Evolutionary conservation across 1,140 invertebrate species (phyloP).

Genomic region (Helicorthomorpha holstii): DNA sequence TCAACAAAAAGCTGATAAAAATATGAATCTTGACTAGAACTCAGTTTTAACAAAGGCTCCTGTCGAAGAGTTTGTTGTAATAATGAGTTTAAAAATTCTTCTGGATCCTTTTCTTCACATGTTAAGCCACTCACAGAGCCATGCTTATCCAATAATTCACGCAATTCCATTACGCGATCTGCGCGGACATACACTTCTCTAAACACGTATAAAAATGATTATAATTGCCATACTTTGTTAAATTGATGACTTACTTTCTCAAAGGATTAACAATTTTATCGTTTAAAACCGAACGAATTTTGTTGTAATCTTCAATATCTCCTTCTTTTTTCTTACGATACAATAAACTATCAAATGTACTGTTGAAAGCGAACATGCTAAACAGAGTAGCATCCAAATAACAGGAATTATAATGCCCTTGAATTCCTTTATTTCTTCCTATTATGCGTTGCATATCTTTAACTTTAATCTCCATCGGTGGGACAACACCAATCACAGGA

Average conservation of each 20-base stretch:
- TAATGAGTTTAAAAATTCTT: conserved; percentile 87
- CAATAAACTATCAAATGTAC: conserved; percentile 75
- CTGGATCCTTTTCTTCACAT: conserved; percentile 87
- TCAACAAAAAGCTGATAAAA: conserved; percentile 94
- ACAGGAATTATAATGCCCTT: conserved; percentile 95
- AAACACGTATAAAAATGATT: background rate
- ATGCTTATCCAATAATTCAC: conserved; percentile 67
- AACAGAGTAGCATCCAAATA: conserved; percentile 93
- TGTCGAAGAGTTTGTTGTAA: conserved; percentile 75
- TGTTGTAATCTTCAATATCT: conserved; percentile 67
- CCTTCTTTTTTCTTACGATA: conserved; percentile 49
- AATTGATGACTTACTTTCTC: conserved; percentile 26
- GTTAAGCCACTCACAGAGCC: conserved; percentile 69
- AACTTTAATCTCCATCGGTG: background rate
- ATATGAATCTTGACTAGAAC: conserved; percentile 76
- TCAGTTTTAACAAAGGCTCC: conserved; percentile 72
- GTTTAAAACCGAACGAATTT: conserved; percentile 72
- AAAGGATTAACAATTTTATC: conserved; percentile 95
- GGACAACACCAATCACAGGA: background rate
- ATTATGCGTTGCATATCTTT: conserved; percentile 7
- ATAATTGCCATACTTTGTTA: background rate
- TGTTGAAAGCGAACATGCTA: conserved; percentile 90
- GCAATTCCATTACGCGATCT: conserved; percentile 86
- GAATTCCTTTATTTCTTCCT: conserved; percentile 52
- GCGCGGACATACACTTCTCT: conserved; percentile 73